Evolutionary conservation across 2,113 vertebrate species (phyloP).

Genomic region (Pelusios castaneus): DNA sequence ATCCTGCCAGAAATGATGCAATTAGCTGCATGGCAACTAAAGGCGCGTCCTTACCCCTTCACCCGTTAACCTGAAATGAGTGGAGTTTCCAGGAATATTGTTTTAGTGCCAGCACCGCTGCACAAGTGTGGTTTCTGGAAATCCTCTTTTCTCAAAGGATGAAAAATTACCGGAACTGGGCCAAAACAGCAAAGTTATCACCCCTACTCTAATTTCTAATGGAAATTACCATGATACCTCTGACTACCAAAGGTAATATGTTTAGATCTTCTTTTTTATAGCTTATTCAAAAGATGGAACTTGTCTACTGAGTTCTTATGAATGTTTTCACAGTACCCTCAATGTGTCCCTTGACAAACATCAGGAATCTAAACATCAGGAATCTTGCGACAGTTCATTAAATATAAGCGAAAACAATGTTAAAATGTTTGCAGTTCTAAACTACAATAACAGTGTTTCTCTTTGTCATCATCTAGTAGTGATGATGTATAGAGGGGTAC

Average conservation of each 20-base stretch:
- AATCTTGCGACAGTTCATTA: background rate
- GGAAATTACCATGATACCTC: background rate
- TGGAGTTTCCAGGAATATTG: background rate
- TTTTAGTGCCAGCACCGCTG: background rate
- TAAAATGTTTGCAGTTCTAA: rapidly evolving
- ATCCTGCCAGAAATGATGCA: background rate
- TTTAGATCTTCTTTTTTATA: background rate
- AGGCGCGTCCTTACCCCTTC: background rate
- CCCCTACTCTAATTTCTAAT: background rate
- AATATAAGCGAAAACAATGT: rapidly evolving
- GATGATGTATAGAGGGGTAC: background rate
- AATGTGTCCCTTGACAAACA: background rate
- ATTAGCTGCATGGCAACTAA: background rate
- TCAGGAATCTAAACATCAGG: background rate
- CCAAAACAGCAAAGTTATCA: background rate
- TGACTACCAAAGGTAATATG: background rate
- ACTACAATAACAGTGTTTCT: rapidly evolving
- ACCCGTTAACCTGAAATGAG: background rate
- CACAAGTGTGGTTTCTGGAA: background rate
- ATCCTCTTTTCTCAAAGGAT: background rate
- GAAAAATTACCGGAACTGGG: background rate
- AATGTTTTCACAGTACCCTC: background rate
- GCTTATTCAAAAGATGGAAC: background rate
- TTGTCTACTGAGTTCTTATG: rapidly evolving
- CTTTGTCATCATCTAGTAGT: background rate